Percentiles rank a stretch among this genome's conserved stretches.
Evolutionary conservation across 2,888 invertebrate species (phyloP).

Genomic region (Eulithis testata): DNA sequence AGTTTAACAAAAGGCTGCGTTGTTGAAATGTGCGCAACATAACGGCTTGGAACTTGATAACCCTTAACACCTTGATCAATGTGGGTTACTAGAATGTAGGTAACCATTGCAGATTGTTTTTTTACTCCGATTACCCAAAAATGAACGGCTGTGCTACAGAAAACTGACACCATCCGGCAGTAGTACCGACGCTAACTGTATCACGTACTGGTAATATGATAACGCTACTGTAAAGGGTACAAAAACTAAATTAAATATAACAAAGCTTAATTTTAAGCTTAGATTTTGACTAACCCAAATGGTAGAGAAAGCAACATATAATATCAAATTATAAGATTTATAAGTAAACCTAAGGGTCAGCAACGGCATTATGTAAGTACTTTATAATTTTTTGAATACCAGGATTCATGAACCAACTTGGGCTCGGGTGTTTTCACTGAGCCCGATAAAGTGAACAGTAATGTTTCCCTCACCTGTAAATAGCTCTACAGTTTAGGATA

Average conservation of each 20-base stretch:
- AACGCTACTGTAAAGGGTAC: slow-evolving; percentile 32
- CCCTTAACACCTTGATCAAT: slow-evolving; percentile 81
- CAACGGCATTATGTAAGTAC: too few species aligned
- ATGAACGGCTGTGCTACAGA: slow-evolving; percentile 64
- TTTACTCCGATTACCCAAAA: slow-evolving; percentile 71
- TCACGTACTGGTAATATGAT: slow-evolving; percentile 27
- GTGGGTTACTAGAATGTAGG: slow-evolving; percentile 78
- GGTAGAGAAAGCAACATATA: too few species aligned
- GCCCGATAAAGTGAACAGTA: too few species aligned
- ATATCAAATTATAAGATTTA: too few species aligned
- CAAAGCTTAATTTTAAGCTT: too few species aligned
- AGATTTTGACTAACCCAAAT: too few species aligned
- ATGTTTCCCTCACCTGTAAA: too few species aligned
- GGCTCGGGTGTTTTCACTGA: too few species aligned
- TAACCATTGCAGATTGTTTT: slow-evolving; percentile 62
- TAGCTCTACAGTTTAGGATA: too few species aligned
- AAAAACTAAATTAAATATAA: neutral
- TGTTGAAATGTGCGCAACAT: slow-evolving; percentile 59
- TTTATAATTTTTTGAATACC: too few species aligned
- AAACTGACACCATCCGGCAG: slow-evolving; percentile 76
- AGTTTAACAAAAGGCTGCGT: slow-evolving; percentile 66
- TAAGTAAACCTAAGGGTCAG: too few species aligned
- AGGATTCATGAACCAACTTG: too few species aligned
- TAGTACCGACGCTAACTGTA: slow-evolving; percentile 41
- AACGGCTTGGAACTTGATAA: slow-evolving; percentile 81